Percentiles rank a stretch among this genome's conserved stretches.
phyloP scores from a whole-genome alignment of 2,888 invertebrate genomes.

The Bembecia ichneumoniformis region DNA sequence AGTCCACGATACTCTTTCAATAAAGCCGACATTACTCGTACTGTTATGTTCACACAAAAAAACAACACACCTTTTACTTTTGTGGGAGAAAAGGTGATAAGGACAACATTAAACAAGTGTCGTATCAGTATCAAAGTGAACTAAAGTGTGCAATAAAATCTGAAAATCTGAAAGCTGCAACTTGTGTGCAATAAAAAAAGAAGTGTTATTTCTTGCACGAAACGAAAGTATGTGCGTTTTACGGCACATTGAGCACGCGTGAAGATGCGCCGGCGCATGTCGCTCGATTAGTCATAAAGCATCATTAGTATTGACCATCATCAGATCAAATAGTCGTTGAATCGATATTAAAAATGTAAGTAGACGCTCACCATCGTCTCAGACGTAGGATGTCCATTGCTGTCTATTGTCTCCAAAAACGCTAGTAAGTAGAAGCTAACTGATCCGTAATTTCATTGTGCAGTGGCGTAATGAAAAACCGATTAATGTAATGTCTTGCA shows the following conservation, averaged over 20 bases:
- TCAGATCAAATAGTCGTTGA: not conserved
- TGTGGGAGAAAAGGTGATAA: not conserved
- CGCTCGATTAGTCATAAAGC: not conserved
- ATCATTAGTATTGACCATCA: not conserved
- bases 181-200: constrained; percentile 6
- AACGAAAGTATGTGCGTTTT: not conserved
- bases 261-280: not conserved
- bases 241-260: not conserved
- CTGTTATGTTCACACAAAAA: no score
- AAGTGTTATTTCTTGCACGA: constrained; percentile 14
- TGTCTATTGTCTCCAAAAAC: no score
- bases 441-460: no score
- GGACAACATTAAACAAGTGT: not conserved
- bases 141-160: not conserved
- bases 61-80: not conserved
- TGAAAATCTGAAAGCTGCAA: constrained; percentile 3
- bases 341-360: not conserved
- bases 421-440: no score
- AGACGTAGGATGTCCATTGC: no score
- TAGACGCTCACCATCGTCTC: no score
- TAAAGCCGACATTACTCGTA: no score
- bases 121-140: not conserved
- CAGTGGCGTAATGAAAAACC: no score
- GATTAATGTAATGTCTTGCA: no score
- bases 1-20: no score